Conservation (phyloP, 2,113 vertebrate genomes). For the Catharus fuscescens region DNA sequence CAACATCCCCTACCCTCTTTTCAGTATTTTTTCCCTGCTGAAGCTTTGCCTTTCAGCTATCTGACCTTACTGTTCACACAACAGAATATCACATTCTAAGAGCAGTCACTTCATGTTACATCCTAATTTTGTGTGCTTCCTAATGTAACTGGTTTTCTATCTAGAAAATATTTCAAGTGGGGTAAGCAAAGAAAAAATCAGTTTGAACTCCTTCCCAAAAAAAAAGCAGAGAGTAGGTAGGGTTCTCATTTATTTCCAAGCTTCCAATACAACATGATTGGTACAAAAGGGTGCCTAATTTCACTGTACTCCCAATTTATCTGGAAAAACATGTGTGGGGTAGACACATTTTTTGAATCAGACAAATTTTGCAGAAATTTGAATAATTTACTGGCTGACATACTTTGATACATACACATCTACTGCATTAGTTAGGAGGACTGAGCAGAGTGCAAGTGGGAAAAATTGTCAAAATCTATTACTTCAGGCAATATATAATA, state of each 20-base stretch:
- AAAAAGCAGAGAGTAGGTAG: not conserved
- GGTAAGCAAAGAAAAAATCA: not conserved
- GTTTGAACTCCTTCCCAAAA: not conserved
- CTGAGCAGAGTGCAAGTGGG: not conserved
- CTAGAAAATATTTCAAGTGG: not conserved
- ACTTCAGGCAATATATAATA: not conserved
- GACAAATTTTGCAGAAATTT: not conserved
- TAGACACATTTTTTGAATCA: not conserved
- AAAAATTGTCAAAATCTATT: not conserved
- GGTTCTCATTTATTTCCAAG: not conserved
- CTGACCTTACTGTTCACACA: not conserved
- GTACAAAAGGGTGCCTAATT: not conserved
- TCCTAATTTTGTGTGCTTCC: fast-evolving
- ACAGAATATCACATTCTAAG: not conserved
- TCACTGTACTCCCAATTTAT: not conserved
- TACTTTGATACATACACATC: not conserved
- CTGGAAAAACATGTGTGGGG: not conserved
- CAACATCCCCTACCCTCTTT: fast-evolving
- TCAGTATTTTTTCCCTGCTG: not conserved
- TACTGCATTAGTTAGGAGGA: not conserved
- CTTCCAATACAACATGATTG: not conserved
- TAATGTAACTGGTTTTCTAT: not conserved
- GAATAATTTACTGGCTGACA: not conserved
- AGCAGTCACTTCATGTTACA: not conserved
- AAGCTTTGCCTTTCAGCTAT: not conserved